These are phyloP conservation scores for Stenotaenia linearis DNA, from an alignment of 2,888 invertebrate species.

Conservation along the genomic window DNA sequence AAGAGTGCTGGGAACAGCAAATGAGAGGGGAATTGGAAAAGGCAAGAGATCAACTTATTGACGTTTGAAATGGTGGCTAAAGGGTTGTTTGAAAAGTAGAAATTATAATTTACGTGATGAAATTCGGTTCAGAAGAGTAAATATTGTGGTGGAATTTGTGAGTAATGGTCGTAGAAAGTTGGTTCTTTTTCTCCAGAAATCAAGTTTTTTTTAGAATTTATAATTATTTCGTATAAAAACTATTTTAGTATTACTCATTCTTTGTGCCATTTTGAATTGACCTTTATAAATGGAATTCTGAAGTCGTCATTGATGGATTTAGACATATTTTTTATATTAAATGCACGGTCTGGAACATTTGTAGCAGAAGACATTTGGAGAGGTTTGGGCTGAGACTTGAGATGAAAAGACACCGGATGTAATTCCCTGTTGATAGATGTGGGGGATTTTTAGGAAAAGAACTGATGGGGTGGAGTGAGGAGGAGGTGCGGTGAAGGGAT, in stretches of 20 bases:
- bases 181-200: too few species aligned
- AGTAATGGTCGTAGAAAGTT: too few species aligned
- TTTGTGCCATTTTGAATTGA: neutral
- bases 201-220: too few species aligned
- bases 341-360: neutral
- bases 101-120: too few species aligned
- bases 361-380: neutral
- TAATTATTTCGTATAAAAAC: too few species aligned
- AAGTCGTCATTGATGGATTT: neutral
- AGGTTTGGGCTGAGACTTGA: neutral
- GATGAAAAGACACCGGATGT: slow-evolving; percentile 17
- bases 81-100: neutral
- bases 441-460: slow-evolving; percentile 21
- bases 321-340: neutral
- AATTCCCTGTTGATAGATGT: slow-evolving; percentile 20
- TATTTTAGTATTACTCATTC: too few species aligned
- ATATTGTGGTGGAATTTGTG: neutral
- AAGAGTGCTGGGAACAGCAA: slow-evolving; percentile 23
- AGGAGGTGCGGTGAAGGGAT: neutral
- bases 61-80: slow-evolving; percentile 9
- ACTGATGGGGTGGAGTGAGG: neutral
- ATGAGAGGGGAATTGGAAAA: slow-evolving; percentile 7
- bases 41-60: slow-evolving; percentile 6
- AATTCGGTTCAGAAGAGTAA: too few species aligned
- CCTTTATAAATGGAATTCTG: neutral